phyloP scores from a whole-genome alignment of 1,140 invertebrate species.

The Trichoplusia ni region DNA sequence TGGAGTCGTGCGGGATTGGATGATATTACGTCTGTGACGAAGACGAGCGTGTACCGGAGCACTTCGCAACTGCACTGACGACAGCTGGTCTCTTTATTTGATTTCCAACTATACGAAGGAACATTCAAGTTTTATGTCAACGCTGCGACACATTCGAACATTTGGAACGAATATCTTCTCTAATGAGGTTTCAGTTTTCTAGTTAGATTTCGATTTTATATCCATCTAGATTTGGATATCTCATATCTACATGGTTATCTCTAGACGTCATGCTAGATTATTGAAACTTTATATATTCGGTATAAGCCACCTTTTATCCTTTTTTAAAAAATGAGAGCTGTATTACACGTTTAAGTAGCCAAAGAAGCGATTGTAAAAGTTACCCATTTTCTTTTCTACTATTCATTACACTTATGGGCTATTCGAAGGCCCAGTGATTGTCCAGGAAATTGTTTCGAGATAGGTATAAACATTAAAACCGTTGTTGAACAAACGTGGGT shows the following conservation, averaged over 20 bases:
- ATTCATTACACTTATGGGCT: neutral
- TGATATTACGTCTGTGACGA: slow-evolving; percentile 55
- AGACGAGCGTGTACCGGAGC: slow-evolving; percentile 49
- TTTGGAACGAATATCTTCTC: slow-evolving; percentile 37
- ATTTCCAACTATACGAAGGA: slow-evolving; percentile 56
- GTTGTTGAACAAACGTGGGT: slow-evolving; percentile 50
- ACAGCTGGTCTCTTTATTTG: slow-evolving; percentile 68
- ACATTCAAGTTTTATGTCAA: slow-evolving; percentile 50
- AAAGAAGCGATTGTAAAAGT: too few relatives aligned
- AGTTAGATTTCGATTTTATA: slow-evolving; percentile 24
- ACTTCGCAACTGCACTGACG: slow-evolving; percentile 56
- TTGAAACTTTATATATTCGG: too few relatives aligned
- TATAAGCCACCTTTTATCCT: too few relatives aligned
- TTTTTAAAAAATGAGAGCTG: too few relatives aligned
- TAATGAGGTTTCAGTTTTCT: slow-evolving; percentile 40
- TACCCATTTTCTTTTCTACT: too few relatives aligned
- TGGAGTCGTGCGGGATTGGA: slow-evolving; percentile 39
- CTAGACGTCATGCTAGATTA: too few relatives aligned
- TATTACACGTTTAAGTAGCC: too few relatives aligned
- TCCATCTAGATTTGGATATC: neutral
- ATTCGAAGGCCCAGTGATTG: slow-evolving; percentile 4
- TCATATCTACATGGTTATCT: slow-evolving; percentile 2
- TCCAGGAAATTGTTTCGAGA: slow-evolving; percentile 29
- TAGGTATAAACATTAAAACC: slow-evolving; percentile 45
- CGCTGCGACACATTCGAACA: slow-evolving; percentile 33